phyloP scores from a whole-genome alignment of 2,113 vertebrate genomes.

The Pyrgilauda ruficollis region DNA sequence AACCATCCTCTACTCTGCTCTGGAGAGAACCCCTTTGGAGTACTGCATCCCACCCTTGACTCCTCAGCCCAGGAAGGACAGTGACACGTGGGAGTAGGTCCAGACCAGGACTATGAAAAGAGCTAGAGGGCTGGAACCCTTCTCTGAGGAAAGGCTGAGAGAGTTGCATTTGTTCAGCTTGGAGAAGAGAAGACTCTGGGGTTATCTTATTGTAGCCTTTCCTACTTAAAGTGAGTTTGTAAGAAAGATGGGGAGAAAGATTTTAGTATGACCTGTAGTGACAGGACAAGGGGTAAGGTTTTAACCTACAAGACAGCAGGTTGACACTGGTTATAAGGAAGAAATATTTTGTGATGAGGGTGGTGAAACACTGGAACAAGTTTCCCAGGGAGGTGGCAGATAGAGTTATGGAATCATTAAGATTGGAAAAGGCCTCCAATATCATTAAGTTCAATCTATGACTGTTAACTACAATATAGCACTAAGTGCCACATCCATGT shows the following conservation, averaged over 20 bases:
- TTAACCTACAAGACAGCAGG: neutral
- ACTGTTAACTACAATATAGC: neutral
- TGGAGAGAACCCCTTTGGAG: neutral
- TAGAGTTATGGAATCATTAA: neutral
- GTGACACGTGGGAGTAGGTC: neutral
- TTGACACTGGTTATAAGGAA: neutral
- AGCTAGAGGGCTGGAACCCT: neutral
- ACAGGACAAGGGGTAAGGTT: neutral
- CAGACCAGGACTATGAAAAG: neutral
- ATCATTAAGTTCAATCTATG: neutral
- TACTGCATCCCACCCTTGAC: rapidly evolving
- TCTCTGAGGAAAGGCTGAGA: neutral
- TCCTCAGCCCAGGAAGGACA: neutral
- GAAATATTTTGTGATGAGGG: neutral
- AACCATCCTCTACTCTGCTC: neutral
- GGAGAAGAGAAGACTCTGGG: neutral
- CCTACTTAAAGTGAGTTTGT: neutral
- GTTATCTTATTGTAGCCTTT: neutral
- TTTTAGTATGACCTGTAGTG: neutral
- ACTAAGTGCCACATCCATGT: neutral
- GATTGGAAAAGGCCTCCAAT: neutral
- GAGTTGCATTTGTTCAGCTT: neutral
- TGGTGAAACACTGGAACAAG: neutral
- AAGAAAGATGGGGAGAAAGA: neutral
- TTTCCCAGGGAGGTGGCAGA: neutral